phyloP scores from a whole-genome alignment of 1,140 invertebrate species.

The Pemphigus obesinymphae region DNA sequence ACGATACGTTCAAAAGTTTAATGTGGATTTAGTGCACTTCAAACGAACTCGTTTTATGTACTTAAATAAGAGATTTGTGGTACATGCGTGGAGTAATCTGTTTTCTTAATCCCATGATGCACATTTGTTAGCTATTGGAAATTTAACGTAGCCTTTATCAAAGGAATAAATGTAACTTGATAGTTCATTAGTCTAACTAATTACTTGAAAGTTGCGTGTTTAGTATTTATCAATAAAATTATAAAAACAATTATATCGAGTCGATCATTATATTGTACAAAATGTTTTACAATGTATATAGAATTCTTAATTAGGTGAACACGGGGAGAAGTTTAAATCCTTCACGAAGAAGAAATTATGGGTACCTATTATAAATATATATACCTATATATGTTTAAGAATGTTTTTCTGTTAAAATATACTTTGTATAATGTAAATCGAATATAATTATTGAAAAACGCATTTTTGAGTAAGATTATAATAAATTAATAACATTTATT shows the following conservation, averaged over 20 bases:
- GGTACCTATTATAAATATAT: no score
- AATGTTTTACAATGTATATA: no score
- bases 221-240: neutral
- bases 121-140: neutral
- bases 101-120: neutral
- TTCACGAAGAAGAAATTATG: no score
- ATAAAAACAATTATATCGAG: neutral
- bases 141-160: neutral
- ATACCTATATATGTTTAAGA: no score
- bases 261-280: neutral
- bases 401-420: no score
- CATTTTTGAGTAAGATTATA: no score
- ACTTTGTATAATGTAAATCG: no score
- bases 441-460: no score
- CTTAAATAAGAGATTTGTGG: slow-evolving; percentile 10
- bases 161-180: neutral
- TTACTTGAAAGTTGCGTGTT: neutral
- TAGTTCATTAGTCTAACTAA: neutral
- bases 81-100: neutral
- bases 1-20: neutral
- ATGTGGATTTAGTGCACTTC: neutral
- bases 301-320: no score
- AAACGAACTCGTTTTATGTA: neutral
- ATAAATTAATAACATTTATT: no score
- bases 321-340: no score